Base-by-base conservation (phyloP, 2,888 invertebrate genomes). In the Mystacides longicornis region DNA sequence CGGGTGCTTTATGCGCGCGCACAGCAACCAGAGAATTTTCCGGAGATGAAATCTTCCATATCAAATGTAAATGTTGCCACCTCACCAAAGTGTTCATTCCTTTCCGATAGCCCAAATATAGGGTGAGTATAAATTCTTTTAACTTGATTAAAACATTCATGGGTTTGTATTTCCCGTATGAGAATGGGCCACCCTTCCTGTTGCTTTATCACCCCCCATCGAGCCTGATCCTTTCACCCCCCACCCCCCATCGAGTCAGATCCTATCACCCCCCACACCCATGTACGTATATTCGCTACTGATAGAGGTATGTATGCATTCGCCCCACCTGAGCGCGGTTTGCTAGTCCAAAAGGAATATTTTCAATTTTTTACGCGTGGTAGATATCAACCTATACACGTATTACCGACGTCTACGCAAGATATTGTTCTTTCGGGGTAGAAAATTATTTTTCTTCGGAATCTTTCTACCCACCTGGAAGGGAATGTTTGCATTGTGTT, bases 171-270 rank as follows among this genome's bases (percentile, higher is more conserved):
- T 16, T 14, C 14, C 4, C 23, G 14, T 42, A 16, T 14, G 21
- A 18, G 48, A 47, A 21, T 48, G 20, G 19, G 20, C 23, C 48
- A 49, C 54, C 54, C 54, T 54, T 54, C 54, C 54, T 54, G 54
- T 54, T 54, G 54, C 54, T 54, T 47, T 54, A 54, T 54, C 50
- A 23, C 50, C 51, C 54, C 49, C 56, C 47, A 20, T 33, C 55
- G 22, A 43, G 37, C 37, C 37, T 37, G 47, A 46, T 23, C 43
- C 52, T 52, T 37, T 37, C n/a, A 14, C 16, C 37, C 37, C 37
- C 37, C 14, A 16, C 49, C 21, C 42, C 22, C 18, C 27, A 31
- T 16, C n/a, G n/a, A n/a, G n/a, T n/a, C n/a, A n/a, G n/a, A n/a
- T n/a, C n/a, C n/a, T n/a, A n/a, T n/a, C n/a, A n/a, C n/a, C 51